Conservation (phyloP, 2,888 invertebrate species). For the Noctuana brunneofusca region DNA sequence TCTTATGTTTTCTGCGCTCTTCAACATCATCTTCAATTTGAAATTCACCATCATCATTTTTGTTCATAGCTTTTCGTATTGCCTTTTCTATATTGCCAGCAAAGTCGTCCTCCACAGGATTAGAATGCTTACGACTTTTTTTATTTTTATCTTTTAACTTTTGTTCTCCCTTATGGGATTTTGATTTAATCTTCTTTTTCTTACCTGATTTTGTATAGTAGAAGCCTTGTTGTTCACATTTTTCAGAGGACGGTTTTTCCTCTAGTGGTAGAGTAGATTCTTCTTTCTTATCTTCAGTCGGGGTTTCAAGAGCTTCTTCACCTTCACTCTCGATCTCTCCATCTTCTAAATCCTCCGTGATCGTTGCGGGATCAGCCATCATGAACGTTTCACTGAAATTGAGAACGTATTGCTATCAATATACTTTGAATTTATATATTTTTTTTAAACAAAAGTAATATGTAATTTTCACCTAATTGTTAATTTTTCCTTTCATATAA, state of each 20-base stretch:
- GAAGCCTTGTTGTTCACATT: constrained; percentile 57
- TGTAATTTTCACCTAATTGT: too few species aligned
- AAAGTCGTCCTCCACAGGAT: constrained; percentile 86
- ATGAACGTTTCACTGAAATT: constrained; percentile 70
- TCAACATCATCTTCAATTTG: constrained; percentile 74
- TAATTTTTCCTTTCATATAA: too few species aligned
- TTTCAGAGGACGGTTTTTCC: constrained; percentile 41
- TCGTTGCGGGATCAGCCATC: constrained; percentile 57
- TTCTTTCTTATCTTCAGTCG: constrained; percentile 55
- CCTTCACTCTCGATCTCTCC: constrained; percentile 91
- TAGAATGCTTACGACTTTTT: constrained; percentile 73
- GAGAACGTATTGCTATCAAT: constrained; percentile 38
- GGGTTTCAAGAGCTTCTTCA: constrained; percentile 62
- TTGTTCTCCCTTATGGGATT: constrained; percentile 73
- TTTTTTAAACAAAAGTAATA: too few species aligned
- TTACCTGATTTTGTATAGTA: constrained; percentile 75
- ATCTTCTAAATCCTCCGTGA: constrained; percentile 89
- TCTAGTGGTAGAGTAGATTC: constrained; percentile 40
- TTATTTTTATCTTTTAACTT: constrained; percentile 78
- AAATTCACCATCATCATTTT: constrained; percentile 80
- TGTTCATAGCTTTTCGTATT: constrained; percentile 88
- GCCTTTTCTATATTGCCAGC: constrained; percentile 91
- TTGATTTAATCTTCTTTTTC: constrained; percentile 71
- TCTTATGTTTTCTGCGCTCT: constrained; percentile 79
- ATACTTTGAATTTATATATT: neutral